Evolutionary conservation across 2,797 vertebrate genomes (phyloP).

Genomic region (Synanceia verrucosa): DNA sequence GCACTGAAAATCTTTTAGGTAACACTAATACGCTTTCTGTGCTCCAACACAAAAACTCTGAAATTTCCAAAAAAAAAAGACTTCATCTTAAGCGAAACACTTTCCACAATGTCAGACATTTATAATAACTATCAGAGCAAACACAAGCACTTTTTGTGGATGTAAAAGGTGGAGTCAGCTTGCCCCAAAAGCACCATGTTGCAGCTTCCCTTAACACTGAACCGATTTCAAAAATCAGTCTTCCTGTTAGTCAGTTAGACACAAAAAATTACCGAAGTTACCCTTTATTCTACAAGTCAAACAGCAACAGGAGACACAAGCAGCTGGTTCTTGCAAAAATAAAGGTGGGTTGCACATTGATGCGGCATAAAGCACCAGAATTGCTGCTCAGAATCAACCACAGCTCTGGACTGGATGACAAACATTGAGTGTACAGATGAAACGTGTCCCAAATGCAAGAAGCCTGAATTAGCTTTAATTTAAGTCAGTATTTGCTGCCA

Average conservation of each 20-base stretch:
- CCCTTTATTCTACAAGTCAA: neutral
- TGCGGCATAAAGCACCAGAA: neutral
- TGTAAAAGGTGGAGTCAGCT: neutral
- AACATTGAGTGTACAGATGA: conserved; percentile 35
- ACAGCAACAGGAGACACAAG: conserved; percentile 10
- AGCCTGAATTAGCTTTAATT: conserved; percentile 6
- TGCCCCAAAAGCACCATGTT: neutral
- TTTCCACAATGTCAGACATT: neutral
- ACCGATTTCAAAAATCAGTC: neutral
- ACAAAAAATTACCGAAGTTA: neutral
- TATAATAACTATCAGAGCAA: neutral
- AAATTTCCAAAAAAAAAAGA: too few relatives aligned
- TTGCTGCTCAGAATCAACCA: conserved; percentile 53
- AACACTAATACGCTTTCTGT: too few relatives aligned
- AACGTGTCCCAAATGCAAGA: conserved; percentile 65
- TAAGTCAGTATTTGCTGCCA: neutral
- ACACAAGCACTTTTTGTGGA: neutral
- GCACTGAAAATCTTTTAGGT: neutral
- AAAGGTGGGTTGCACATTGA: neutral
- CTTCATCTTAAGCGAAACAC: neutral
- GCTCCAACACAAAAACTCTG: too few relatives aligned
- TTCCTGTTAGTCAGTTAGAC: neutral
- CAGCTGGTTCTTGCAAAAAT: conserved; percentile 1
- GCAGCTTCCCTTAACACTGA: neutral
- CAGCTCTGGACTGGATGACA: conserved; percentile 45